These are phyloP conservation scores for Spondyliosoma cantharus DNA, from an alignment of 2,797 vertebrate species.

Conservation along the genomic window DNA sequence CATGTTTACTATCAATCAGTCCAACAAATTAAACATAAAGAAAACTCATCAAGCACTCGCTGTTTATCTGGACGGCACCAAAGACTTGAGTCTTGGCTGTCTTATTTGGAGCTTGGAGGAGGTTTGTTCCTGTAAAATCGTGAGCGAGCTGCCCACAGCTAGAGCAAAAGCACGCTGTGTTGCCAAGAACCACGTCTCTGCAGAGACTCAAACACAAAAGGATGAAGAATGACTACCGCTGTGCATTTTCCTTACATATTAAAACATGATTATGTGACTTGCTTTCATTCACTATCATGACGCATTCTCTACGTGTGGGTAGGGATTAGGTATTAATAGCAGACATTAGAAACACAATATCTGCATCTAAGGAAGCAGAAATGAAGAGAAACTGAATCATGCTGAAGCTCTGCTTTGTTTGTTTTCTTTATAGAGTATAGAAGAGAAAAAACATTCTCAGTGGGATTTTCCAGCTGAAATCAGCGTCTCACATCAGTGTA, in stretches of 20 bases:
- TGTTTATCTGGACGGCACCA: constrained; percentile 54
- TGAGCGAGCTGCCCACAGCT: constrained; percentile 53
- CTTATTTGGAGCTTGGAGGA: constrained; percentile 42
- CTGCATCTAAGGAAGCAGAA: constrained; percentile 14
- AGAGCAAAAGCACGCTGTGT: constrained; percentile 34
- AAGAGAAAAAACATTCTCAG: background rate
- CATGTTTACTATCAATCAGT: constrained; percentile 26
- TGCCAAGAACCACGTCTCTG: constrained; percentile 54
- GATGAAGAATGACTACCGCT: constrained; percentile 13
- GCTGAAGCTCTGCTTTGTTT: constrained; percentile 30
- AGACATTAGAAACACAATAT: constrained; percentile 37
- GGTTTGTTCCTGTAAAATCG: constrained; percentile 63
- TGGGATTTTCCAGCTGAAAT: constrained; percentile 23
- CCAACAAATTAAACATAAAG: constrained; percentile 38
- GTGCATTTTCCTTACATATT: constrained; percentile 36
- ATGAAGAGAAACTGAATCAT: constrained; percentile 37
- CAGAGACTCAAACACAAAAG: constrained; percentile 27
- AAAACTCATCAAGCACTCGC: constrained; percentile 9
- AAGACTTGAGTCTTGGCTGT: constrained; percentile 46
- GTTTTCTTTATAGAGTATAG: constrained; percentile 3
- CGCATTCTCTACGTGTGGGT: constrained; percentile 26
- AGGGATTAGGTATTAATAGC: constrained; percentile 49
- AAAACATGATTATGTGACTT: constrained; percentile 52
- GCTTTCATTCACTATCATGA: constrained; percentile 14
- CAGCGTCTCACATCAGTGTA: constrained; percentile 34